Base-by-base conservation (phyloP, 2,888 invertebrate genomes). In the Apotomis turbidana region DNA sequence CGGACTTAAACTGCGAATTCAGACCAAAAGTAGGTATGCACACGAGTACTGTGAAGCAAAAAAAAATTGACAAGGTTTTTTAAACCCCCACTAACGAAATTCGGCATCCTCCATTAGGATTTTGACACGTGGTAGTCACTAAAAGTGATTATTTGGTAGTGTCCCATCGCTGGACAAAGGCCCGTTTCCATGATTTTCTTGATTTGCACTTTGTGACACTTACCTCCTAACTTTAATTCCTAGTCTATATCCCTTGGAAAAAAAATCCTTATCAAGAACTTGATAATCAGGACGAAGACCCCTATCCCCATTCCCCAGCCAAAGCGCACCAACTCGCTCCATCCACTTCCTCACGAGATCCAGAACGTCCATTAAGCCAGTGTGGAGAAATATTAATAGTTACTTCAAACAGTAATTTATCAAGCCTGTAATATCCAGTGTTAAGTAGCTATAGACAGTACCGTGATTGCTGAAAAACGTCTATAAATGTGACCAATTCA, bases 341-440 rank as follows among this genome's bases (percentile, higher is more conserved):
- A 44, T 41, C 58, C 54, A 71, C 15, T 57, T 52, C 61, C 44
- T 12, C 8, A 12, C 58, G 5, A 60, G 60, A 15, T 63, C 63
- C 15, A 62, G 68, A 67, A 68, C 67, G 67, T 67, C 70, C 71
- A 70, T 70, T 67, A 46, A 38, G 38, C 6, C 12, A 64, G 60
- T 68, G 38, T 12, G 71, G 61, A 49, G 46, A 41, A 36, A 66
- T 71, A 67, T 71, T 71, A 71, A 67, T 71, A 57, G 60, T 57
- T 10, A 49, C 12, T 41, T 5, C 5, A 66, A 54, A 71, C 54
- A 57, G 70, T 66, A 27, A 62, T 71, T 71, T 68, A 58, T 71
- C 71, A 71, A 44, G 41, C 3, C 46, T 44, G 57, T 44, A 9
- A n/a, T 57, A n/a, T 4, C 51, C 4, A 13, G 44, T 41, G 41